Evolutionary conservation across 1,140 invertebrate genomes (phyloP).

Genomic region (Calliphora vicina): DNA sequence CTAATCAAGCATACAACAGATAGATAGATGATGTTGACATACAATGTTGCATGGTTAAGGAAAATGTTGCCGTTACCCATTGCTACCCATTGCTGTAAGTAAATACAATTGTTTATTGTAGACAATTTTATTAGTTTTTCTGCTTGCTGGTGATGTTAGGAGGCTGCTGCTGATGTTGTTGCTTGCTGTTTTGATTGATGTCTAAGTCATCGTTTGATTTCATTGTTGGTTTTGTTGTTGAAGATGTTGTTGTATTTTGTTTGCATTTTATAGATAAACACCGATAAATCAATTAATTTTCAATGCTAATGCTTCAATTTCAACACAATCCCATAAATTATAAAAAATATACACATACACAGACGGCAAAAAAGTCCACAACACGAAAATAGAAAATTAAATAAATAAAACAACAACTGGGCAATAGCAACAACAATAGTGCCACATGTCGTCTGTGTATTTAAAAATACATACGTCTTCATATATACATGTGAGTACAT

Average conservation of each 20-base stretch:
- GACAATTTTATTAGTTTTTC: too few species aligned
- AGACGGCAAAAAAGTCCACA: not conserved
- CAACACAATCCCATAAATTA: not conserved
- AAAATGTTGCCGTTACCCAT: too few species aligned
- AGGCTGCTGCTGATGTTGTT: not conserved
- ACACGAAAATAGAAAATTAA: not conserved
- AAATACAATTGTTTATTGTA: too few species aligned
- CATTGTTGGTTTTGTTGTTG: too few species aligned
- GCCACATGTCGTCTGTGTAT: not conserved
- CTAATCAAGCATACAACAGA: not conserved
- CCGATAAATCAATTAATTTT: constrained; percentile 6
- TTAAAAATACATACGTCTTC: not conserved
- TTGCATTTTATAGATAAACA: not conserved
- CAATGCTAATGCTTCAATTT: not conserved
- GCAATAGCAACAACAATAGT: not conserved
- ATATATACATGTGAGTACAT: not conserved
- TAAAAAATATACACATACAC: not conserved
- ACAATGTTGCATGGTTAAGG: not conserved
- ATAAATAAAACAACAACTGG: not conserved
- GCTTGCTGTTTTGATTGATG: not conserved
- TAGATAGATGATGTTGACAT: not conserved
- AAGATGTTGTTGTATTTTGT: not conserved
- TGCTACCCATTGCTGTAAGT: too few species aligned
- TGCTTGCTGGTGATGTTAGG: not conserved
- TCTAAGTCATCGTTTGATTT: not conserved